These are phyloP conservation scores for Eptesicus fuscus DNA, from an alignment of 2,113 vertebrate species.

Conservation along the genomic window DNA sequence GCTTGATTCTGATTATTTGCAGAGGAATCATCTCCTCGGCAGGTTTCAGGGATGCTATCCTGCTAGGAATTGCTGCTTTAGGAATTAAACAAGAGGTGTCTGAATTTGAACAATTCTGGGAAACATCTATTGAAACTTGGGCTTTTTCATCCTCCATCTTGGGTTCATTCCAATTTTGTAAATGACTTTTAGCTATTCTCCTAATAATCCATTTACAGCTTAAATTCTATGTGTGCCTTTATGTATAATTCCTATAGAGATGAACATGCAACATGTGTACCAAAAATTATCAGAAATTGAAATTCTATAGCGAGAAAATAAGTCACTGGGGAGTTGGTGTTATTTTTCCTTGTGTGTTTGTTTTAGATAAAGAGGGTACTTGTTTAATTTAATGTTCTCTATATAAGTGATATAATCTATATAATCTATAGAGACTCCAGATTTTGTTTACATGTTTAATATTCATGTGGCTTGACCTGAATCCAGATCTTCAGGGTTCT, in stretches of 20 bases:
- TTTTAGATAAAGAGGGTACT: background rate
- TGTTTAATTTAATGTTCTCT: background rate
- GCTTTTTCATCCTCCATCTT: background rate
- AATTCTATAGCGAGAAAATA: background rate
- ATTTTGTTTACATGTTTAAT: slow-evolving; percentile 18
- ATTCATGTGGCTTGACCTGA: background rate
- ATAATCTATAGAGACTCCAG: background rate
- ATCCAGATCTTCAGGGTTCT: background rate
- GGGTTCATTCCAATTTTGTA: background rate
- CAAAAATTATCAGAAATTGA: background rate
- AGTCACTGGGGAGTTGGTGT: background rate
- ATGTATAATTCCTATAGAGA: background rate
- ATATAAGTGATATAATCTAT: too few relatives aligned
- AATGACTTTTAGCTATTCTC: slow-evolving; percentile 35
- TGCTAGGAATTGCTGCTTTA: background rate
- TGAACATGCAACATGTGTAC: background rate
- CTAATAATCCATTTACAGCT: background rate
- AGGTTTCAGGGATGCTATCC: background rate
- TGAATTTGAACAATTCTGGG: slow-evolving; percentile 12
- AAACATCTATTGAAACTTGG: background rate
- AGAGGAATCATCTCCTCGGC: background rate
- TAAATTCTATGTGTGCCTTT: background rate
- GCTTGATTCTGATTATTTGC: background rate
- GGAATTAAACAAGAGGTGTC: background rate
- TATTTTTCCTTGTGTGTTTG: background rate